Percentiles rank a stretch among this genome's conserved stretches.
These are phyloP conservation scores for Mythimna pallens DNA, from an alignment of 2,888 invertebrate genomes.

Conservation along the genomic window DNA sequence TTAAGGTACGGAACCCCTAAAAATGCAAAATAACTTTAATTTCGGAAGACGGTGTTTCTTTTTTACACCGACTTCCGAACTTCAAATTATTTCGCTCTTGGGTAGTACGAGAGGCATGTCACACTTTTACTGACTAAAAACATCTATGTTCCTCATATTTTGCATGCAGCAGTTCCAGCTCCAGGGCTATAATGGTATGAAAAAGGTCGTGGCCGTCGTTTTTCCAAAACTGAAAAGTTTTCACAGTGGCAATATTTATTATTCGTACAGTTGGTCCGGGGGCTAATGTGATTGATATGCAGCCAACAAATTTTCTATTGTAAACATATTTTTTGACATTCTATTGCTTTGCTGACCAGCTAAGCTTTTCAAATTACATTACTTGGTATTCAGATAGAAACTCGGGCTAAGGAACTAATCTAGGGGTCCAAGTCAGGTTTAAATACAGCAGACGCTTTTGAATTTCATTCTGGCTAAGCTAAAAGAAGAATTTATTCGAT, in stretches of 20 bases:
- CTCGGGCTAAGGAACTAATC: background rate
- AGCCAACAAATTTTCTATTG: background rate
- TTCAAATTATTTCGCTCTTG: too few relatives aligned
- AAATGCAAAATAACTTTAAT: too few relatives aligned
- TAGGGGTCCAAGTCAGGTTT: background rate
- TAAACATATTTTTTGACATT: background rate
- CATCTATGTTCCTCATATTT: too few relatives aligned
- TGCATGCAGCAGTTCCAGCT: too few relatives aligned
- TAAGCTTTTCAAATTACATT: slow-evolving; percentile 20
- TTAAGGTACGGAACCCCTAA: too few relatives aligned
- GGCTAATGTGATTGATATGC: background rate
- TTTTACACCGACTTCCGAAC: too few relatives aligned
- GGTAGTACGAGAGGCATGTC: too few relatives aligned
- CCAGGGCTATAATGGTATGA: background rate
- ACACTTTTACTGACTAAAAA: too few relatives aligned
- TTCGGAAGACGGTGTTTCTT: too few relatives aligned
- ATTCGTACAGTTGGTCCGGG: background rate
- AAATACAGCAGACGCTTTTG: slow-evolving; percentile 5
- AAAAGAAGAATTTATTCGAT: background rate
- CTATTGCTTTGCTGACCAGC: background rate
- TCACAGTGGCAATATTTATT: background rate
- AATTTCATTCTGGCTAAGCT: background rate
- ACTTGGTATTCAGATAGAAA: slow-evolving; percentile 21
- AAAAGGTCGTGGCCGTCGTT: background rate
- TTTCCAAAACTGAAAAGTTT: background rate